Percentiles rank a stretch among this genome's conserved stretches.
phyloP scores from a whole-genome alignment of 2,113 vertebrate genomes.

The Ciconia boyciana region DNA sequence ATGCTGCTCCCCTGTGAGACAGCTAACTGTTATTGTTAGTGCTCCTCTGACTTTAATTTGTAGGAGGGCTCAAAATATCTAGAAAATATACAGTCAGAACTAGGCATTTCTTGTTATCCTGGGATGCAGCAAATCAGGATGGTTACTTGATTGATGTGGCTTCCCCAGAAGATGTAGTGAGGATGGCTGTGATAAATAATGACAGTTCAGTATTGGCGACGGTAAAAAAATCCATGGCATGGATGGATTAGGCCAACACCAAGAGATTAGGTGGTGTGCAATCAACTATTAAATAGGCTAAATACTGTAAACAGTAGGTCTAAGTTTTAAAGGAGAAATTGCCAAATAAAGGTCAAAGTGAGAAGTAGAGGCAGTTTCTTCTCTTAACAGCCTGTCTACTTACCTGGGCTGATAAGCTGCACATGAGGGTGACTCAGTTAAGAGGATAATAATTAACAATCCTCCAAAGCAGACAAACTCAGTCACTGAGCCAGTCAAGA shows the following conservation, averaged over 20 bases:
- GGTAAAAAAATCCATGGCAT: not conserved
- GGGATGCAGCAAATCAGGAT: not conserved
- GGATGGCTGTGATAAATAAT: not conserved
- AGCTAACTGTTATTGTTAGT: not conserved
- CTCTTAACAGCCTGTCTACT: not conserved
- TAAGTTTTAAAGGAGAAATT: not conserved
- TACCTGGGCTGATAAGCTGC: constrained; percentile 28
- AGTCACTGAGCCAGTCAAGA: constrained; percentile 1
- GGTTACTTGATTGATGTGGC: not conserved
- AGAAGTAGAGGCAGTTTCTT: not conserved
- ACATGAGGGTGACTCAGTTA: not conserved
- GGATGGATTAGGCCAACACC: not conserved
- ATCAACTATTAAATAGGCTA: not conserved
- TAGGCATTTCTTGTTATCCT: not conserved
- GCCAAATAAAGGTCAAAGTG: constrained; percentile 2
- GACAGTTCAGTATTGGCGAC: not conserved
- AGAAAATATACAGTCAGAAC: not conserved
- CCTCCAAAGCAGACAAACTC: not conserved
- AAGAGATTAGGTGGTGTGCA: not conserved
- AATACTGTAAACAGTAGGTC: not conserved
- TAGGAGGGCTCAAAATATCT: not conserved
- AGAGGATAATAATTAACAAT: constrained; percentile 46
- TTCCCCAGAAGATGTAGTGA: not conserved
- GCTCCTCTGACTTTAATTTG: not conserved
- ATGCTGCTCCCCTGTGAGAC: not conserved